A percentile compares a stretch with the other conserved stretches of the same genome.
These are phyloP conservation scores for Dynastes maya DNA, from an alignment of 2,888 invertebrate species.

Conservation along the genomic window DNA sequence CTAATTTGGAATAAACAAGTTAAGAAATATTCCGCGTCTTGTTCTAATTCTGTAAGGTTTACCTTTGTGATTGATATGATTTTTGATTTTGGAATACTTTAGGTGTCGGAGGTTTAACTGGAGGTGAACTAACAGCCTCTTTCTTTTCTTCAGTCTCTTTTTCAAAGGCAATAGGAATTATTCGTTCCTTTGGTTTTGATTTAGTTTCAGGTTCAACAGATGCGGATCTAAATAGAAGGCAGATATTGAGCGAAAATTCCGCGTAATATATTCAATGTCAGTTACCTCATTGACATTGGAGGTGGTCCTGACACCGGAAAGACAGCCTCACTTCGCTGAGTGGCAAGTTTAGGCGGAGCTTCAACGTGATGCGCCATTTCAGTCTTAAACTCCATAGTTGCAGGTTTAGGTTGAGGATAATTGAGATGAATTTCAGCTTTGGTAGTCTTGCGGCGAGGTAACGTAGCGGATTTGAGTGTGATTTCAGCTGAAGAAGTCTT, in stretches of 20 bases:
- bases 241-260: not conserved
- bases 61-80: constrained; percentile 69
- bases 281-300: constrained; percentile 58
- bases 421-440: constrained; percentile 78
- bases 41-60: constrained; percentile 21
- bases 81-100: constrained; percentile 71
- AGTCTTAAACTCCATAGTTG: constrained; percentile 74
- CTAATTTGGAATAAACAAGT: constrained; percentile 54
- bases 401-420: constrained; percentile 69
- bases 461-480: constrained; percentile 78
- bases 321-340: constrained; percentile 74
- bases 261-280: not conserved
- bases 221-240: constrained; percentile 69
- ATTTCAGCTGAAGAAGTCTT: constrained; percentile 79
- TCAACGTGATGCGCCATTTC: constrained; percentile 76
- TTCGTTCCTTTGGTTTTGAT: constrained; percentile 74
- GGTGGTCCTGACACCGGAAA: constrained; percentile 72
- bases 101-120: constrained; percentile 71
- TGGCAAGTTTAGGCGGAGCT: constrained; percentile 68
- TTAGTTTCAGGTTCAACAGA: constrained; percentile 73
- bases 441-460: constrained; percentile 78
- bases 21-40: not conserved
- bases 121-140: constrained; percentile 64
- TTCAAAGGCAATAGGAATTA: constrained; percentile 78
- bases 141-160: constrained; percentile 64